Conservation (phyloP, 2,113 vertebrate genomes). For the Malurus melanocephalus region DNA sequence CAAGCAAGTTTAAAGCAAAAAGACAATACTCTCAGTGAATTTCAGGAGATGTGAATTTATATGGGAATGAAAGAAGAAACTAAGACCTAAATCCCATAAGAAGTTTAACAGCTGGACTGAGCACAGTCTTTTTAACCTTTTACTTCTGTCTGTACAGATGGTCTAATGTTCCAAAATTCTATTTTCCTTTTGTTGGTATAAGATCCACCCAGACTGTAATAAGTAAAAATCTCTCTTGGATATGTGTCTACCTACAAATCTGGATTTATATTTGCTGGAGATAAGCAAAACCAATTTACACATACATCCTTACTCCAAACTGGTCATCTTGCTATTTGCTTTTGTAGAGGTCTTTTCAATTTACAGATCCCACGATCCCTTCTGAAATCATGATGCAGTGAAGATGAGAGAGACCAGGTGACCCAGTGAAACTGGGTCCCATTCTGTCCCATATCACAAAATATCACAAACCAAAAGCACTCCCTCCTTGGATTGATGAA, state of each 20-base stretch:
- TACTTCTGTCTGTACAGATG: not conserved
- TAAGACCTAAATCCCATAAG: not conserved
- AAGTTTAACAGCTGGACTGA: not conserved
- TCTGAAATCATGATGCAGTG: not conserved
- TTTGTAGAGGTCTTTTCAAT: not conserved
- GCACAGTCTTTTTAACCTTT: not conserved
- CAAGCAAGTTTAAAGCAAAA: not conserved
- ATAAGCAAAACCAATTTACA: not conserved
- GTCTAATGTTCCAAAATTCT: not conserved
- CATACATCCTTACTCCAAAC: accelerated
- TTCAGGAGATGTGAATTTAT: not conserved
- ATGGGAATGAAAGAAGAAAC: not conserved
- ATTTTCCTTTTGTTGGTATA: not conserved
- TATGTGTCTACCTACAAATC: not conserved
- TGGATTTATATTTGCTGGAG: not conserved
- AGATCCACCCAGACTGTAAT: not conserved
- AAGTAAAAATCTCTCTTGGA: not conserved
- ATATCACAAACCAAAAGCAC: not conserved
- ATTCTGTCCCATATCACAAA: not conserved
- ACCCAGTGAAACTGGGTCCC: not conserved
- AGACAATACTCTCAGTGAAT: not conserved
- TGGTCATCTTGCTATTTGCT: not conserved
- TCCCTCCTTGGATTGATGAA: not conserved
- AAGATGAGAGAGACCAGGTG: not conserved
- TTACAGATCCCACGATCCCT: not conserved